Base-by-base conservation (phyloP, 1,140 invertebrate genomes). In the Oedothorax gibbosus region DNA sequence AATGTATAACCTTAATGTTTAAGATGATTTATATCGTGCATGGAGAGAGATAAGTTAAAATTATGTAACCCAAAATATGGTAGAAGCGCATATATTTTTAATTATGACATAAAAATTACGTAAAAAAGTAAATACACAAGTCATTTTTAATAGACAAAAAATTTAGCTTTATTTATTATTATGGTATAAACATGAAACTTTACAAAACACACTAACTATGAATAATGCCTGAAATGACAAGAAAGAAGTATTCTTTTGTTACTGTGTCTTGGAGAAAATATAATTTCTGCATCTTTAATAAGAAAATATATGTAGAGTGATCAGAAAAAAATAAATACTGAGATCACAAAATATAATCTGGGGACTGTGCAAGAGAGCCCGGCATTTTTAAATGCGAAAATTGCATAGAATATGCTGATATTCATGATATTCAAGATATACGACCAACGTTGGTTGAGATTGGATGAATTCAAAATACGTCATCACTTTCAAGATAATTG, bases 221-320 rank as follows among this genome's bases (percentile, higher is more conserved):
- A 73, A 82, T 82, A 82, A 82, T 82, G 80, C 69, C 69, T 73
- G 68, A 72, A 82, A 82, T 82, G 80, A 82, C 80, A 71, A 82
- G 80, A 73, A 82, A 82, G 65, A 73, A 73, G 73, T 35, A 75
- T 49, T 73, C 80, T 82, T 73, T 73, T 57, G 80, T 73, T 35
- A 35, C 35, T 53, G 80, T 57, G 54, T 69, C 54, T 82, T 20
- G 65, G 62, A 50, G 73, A 82, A 81, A 82, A 82, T 82, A 82
- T 56, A 82, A 82, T 72, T 35, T 82, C 80, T 73, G 51, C 66
- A 73, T 20, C 21, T 65, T 82, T 35, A 35, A 35, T 35, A 82
- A 62, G 69, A 82, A 82, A 82, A 82, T 82, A 82, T 82, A n/a
- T 82, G 77, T 68, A 7, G 35, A 15, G 50, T 82, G 80, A 72